Base-by-base conservation (phyloP, 2,113 vertebrate genomes). In the Scomber colias region DNA sequence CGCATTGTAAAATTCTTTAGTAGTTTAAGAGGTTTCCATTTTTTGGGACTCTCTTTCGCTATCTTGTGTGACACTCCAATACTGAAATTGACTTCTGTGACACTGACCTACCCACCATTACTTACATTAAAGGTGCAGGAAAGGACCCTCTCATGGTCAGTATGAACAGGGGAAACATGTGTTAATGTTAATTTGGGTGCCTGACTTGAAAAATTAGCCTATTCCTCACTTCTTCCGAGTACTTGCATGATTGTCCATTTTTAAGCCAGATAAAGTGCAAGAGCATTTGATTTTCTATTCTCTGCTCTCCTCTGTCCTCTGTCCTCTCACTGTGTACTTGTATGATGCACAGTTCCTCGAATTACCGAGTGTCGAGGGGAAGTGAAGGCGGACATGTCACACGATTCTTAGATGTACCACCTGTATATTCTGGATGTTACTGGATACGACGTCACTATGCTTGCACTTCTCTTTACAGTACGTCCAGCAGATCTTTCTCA, bases 11-110 rank as follows among this genome's bases (percentile, higher is more conserved):
- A 64, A 64, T 11, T 27, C 17, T 4, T 57, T 11, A 1, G 14
- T 46, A 46, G 31, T 70, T 82, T 69, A 55, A 10, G 57, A 2
- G 0, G 71, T 60, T 87, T 84, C 50, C 60, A 7, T 40, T 40
- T 40, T 8, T 2, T 1, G 6, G 35, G 35, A 35, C 6, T 35
- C 35, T 8, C 35, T 35, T 5, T 40, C 8, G 9, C 35, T 9
- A 40, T 40, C 35, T 51, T 45, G 1, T 55, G 17, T 31, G 30
- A 60, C 0, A 3, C 11, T 53, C 4, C 19, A 14, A 9, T 53
- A 24, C 53, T 75, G 11, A 1, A 21, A 24, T 13, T 6, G 46
- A 40, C 7, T 21, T 50, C 35, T 51, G 11, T 68, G 49, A 55
- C 19, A 17, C 12, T 59, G 60, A 40, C 44, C 35, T 45, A 51